Conservation (phyloP, 2,888 invertebrate genomes). For the Andrena trimmerana region DNA sequence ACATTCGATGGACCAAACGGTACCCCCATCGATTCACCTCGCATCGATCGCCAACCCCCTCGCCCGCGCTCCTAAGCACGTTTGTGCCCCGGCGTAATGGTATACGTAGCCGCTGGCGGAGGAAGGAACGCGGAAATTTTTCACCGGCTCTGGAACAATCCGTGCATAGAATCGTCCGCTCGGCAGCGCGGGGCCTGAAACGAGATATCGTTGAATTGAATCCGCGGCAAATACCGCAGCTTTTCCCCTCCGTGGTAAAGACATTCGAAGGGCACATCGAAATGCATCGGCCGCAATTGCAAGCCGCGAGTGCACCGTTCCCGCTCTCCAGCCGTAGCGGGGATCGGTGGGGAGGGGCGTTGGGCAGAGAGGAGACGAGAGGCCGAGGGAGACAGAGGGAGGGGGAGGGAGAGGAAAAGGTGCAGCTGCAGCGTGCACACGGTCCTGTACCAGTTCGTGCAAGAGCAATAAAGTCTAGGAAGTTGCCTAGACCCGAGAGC, state of each 20-base stretch:
- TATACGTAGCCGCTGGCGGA: not conserved
- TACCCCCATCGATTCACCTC: too few relatives aligned
- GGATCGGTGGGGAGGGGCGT: not conserved
- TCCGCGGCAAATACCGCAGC: slow-evolving; percentile 51
- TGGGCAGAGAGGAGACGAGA: slow-evolving; percentile 3
- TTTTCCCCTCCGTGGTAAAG: slow-evolving; percentile 54
- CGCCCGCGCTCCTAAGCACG: too few relatives aligned
- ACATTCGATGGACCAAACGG: too few relatives aligned
- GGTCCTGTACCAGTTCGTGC: slow-evolving; percentile 61
- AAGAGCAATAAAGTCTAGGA: slow-evolving; percentile 67
- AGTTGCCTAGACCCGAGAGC: slow-evolving; percentile 61
- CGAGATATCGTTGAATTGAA: slow-evolving; percentile 61
- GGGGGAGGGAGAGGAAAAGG: slow-evolving; percentile 39
- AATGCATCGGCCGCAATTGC: slow-evolving; percentile 62
- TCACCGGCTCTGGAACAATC: slow-evolving; percentile 27
- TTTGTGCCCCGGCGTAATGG: not conserved
- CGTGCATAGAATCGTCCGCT: slow-evolving; percentile 1
- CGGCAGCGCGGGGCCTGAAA: slow-evolving; percentile 31
- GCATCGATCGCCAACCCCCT: too few relatives aligned
- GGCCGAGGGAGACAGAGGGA: slow-evolving; percentile 1
- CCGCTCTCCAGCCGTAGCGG: slow-evolving; percentile 18
- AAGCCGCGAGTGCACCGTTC: slow-evolving; percentile 44
- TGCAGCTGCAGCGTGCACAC: slow-evolving; percentile 64
- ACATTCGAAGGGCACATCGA: slow-evolving; percentile 57
- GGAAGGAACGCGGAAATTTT: slow-evolving; percentile 31